These are phyloP conservation scores for Aethes cnicana DNA, from an alignment of 2,888 invertebrate species.

Conservation along the genomic window DNA sequence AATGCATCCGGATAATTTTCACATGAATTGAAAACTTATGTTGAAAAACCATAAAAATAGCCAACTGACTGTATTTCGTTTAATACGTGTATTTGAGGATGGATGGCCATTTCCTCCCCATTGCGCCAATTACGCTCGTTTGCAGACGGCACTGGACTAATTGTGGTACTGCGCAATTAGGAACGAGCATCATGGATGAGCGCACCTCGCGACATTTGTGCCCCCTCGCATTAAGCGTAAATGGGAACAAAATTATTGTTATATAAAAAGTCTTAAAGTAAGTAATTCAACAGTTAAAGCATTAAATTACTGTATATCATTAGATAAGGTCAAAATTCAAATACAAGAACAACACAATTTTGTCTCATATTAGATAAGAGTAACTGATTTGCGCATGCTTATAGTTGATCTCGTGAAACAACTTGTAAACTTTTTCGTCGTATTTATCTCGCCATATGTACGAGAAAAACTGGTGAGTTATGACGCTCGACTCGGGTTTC, in stretches of 20 bases:
- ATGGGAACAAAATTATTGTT: neutral
- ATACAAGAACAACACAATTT: too few relatives aligned
- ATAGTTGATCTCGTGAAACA: too few relatives aligned
- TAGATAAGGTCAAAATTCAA: too few relatives aligned
- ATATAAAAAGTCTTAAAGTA: too few relatives aligned
- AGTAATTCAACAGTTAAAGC: too few relatives aligned
- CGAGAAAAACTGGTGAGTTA: too few relatives aligned
- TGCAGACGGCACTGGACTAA: constrained; percentile 68
- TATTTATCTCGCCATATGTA: too few relatives aligned
- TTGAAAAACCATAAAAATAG: neutral
- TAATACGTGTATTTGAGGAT: constrained; percentile 51
- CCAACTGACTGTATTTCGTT: neutral
- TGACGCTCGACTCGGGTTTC: too few relatives aligned
- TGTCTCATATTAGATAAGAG: too few relatives aligned
- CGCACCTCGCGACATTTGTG: constrained; percentile 48
- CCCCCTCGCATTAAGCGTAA: neutral
- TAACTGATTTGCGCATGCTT: too few relatives aligned
- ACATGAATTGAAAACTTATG: neutral
- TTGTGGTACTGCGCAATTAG: constrained; percentile 72
- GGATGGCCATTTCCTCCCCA: constrained; percentile 74
- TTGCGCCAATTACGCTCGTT: constrained; percentile 78
- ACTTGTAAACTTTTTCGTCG: too few relatives aligned
- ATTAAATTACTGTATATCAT: too few relatives aligned
- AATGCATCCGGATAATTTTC: neutral
- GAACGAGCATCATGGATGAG: constrained; percentile 52